These are phyloP conservation scores for Xanthia togata DNA, from an alignment of 2,888 invertebrate species.

Conservation along the genomic window DNA sequence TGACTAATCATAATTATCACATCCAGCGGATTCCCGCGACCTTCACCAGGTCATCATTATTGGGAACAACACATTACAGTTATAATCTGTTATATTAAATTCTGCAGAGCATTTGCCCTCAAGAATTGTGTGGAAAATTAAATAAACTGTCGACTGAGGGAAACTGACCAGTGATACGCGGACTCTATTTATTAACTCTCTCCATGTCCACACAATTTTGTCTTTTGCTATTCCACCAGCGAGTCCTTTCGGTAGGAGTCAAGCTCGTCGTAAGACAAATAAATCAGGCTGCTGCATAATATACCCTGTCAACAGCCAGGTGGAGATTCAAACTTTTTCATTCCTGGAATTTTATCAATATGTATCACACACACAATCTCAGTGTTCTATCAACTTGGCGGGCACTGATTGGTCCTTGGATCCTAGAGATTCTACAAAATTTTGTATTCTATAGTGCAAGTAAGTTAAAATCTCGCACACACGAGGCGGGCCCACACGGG, in stretches of 20 bases:
- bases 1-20: not conserved
- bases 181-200: not conserved
- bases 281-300: not conserved
- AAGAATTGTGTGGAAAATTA: no score
- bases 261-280: not conserved
- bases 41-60: not conserved
- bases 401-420: not conserved
- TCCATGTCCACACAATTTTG: not conserved
- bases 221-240: not conserved
- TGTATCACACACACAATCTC: not conserved
- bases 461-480: not conserved
- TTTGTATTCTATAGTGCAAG: not conserved
- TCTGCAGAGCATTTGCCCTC: not conserved
- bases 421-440: no score
- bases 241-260: not conserved
- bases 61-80: not conserved
- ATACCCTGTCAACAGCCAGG: not conserved
- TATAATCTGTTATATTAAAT: not conserved
- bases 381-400: not conserved
- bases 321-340: not conserved
- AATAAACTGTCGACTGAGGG: no score
- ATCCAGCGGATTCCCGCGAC: not conserved
- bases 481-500: no score
- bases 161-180: no score
- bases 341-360: slow-evolving; percentile 16